Conservation (phyloP, 2,888 invertebrate genomes). For the Entomobrya proxima region DNA sequence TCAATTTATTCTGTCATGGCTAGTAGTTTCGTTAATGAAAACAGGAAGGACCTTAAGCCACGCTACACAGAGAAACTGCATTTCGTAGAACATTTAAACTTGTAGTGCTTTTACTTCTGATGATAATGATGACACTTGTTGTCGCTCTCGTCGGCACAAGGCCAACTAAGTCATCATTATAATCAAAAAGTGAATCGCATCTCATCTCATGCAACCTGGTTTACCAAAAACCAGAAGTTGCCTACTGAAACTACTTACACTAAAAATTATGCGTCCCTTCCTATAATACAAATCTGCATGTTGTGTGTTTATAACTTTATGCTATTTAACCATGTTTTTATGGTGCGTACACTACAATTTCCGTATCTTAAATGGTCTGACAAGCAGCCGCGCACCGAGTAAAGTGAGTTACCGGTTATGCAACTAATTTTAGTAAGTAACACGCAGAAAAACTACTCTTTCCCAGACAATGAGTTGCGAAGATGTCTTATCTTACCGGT, state of each 20-base stretch:
- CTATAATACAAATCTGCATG: no score
- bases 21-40: background rate
- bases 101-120: background rate
- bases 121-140: conserved; percentile 8
- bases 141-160: conserved; percentile 34
- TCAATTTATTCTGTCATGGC: background rate
- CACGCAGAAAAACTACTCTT: no score
- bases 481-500: no score
- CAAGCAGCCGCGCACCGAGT: background rate
- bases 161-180: conserved; percentile 19
- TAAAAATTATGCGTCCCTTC: no score
- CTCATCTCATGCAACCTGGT: background rate
- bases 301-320: no score
- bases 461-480: no score
- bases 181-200: conserved; percentile 26
- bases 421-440: conserved; percentile 38
- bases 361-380: background rate
- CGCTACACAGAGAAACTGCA: no score
- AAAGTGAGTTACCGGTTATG: conserved; percentile 7
- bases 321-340: no score
- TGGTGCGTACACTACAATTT: no score
- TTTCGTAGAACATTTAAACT: background rate
- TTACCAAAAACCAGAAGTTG: background rate
- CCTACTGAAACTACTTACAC: background rate
- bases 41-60: background rate